Conservation (phyloP, 2,113 vertebrate species). For the Pogonocichla stellata region DNA sequence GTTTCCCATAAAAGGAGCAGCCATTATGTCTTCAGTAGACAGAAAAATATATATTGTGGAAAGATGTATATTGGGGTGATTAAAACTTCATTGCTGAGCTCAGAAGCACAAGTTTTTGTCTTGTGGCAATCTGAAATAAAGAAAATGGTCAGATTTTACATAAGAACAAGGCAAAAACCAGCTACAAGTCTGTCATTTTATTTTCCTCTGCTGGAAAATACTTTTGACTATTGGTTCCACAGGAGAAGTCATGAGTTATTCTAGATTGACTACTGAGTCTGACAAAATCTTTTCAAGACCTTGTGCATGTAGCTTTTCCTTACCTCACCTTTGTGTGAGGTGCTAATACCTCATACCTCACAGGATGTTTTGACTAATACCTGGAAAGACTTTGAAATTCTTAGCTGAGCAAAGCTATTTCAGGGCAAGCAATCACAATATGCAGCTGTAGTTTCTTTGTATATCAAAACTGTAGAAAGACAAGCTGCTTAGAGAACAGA, state of each 20-base stretch:
- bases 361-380: background rate
- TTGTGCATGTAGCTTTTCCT: background rate
- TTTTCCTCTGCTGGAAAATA: constrained; percentile 61
- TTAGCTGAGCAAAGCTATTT: background rate
- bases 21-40: constrained; percentile 80
- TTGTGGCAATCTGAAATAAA: constrained; percentile 27
- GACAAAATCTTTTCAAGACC: background rate
- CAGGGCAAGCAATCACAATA: background rate
- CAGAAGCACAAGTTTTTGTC: constrained; percentile 44
- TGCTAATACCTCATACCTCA: background rate
- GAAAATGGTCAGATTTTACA: constrained; percentile 6
- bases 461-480: constrained; percentile 36
- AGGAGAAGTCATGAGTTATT: background rate
- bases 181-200: constrained; percentile 28
- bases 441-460: constrained; percentile 4
- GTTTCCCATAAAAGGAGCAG: constrained; percentile 89
- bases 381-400: background rate
- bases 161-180: constrained; percentile 40
- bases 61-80: constrained; percentile 73
- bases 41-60: constrained; percentile 73
- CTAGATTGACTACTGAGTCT: background rate
- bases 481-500: constrained; percentile 8
- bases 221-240: background rate
- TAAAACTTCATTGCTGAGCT: constrained; percentile 71
- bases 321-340: background rate